Evolutionary conservation across 2,113 vertebrate genomes (phyloP).

Genomic region (Apus apus): DNA sequence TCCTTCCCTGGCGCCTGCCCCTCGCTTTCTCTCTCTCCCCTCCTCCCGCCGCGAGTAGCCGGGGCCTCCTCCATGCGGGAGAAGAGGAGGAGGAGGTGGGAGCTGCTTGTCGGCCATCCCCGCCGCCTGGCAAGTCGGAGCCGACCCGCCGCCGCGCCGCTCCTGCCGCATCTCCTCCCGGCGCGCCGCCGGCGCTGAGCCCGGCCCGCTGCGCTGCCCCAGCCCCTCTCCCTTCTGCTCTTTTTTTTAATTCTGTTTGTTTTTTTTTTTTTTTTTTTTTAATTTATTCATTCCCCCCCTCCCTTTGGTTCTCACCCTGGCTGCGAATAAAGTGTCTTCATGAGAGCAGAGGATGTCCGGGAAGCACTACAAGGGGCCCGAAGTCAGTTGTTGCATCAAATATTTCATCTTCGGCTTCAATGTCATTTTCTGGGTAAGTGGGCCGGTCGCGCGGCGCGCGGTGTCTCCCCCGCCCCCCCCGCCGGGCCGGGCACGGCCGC

Average conservation of each 20-base stretch:
- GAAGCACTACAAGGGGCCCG: slow-evolving; percentile 97
- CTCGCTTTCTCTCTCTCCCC: not conserved
- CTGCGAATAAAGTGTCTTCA: slow-evolving; percentile 66
- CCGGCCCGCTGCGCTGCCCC: not conserved
- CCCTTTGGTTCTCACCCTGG: slow-evolving; percentile 1
- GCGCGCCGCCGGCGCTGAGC: not conserved
- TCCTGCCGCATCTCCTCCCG: not conserved
- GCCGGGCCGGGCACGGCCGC: not conserved
- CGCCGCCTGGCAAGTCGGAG: slow-evolving; percentile 15
- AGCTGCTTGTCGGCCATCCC: slow-evolving; percentile 33
- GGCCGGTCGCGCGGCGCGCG: not conserved
- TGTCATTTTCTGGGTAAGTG: slow-evolving; percentile 98
- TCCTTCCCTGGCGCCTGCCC: not conserved
- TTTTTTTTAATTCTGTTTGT: too few relatives aligned
- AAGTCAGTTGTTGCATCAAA: slow-evolving; percentile 99
- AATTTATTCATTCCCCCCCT: too few relatives aligned
- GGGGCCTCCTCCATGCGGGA: slow-evolving; percentile 44
- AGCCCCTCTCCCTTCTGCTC: not conserved
- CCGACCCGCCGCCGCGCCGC: not conserved
- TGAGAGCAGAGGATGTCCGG: slow-evolving; percentile 90
- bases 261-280: not conserved
- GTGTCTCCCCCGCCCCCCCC: not conserved
- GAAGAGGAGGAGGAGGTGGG: slow-evolving; percentile 37
- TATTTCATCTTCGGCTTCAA: slow-evolving; percentile 99
- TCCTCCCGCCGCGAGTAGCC: not conserved